phyloP scores from a whole-genome alignment of 2,797 vertebrate species.

The Echeneis naucrates region DNA sequence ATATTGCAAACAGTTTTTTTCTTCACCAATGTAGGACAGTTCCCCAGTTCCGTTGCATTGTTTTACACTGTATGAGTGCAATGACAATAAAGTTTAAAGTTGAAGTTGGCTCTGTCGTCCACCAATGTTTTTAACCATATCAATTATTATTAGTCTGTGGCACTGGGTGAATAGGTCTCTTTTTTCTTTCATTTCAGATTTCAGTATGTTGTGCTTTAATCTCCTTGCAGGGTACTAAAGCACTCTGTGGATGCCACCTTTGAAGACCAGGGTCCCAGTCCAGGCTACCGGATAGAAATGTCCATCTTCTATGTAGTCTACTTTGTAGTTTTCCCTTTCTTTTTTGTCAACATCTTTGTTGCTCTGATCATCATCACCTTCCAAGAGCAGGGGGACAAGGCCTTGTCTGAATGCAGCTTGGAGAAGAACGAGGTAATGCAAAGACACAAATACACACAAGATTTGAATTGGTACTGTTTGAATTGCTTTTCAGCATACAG shows the following conservation, averaged over 20 bases:
- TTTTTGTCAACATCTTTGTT: slow-evolving; percentile 99
- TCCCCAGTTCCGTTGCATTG: too few relatives aligned
- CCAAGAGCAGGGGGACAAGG: slow-evolving; percentile 98
- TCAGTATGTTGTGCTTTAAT: background rate
- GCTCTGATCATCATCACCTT: slow-evolving; percentile 99
- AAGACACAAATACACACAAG: too few relatives aligned
- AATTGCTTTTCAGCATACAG: too few relatives aligned
- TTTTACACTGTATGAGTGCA: too few relatives aligned
- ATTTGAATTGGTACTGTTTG: too few relatives aligned
- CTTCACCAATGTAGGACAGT: too few relatives aligned
- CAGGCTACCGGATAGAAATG: slow-evolving; percentile 96
- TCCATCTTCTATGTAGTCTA: slow-evolving; percentile 99
- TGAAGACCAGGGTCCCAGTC: slow-evolving; percentile 95
- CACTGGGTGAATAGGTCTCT: too few relatives aligned
- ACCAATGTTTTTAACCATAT: too few relatives aligned
- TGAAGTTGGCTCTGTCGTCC: too few relatives aligned
- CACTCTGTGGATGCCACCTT: slow-evolving; percentile 97
- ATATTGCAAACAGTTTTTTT: too few relatives aligned
- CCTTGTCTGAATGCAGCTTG: slow-evolving; percentile 96
- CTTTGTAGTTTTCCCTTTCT: slow-evolving; percentile 99
- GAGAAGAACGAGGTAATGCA: slow-evolving; percentile 95
- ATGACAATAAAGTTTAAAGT: too few relatives aligned
- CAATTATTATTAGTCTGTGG: too few relatives aligned
- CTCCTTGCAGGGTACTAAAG: slow-evolving; percentile 90
- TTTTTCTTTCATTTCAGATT: background rate